Base-by-base conservation (phyloP, 1,140 invertebrate genomes). In the Rhagoletis pomonella region DNA sequence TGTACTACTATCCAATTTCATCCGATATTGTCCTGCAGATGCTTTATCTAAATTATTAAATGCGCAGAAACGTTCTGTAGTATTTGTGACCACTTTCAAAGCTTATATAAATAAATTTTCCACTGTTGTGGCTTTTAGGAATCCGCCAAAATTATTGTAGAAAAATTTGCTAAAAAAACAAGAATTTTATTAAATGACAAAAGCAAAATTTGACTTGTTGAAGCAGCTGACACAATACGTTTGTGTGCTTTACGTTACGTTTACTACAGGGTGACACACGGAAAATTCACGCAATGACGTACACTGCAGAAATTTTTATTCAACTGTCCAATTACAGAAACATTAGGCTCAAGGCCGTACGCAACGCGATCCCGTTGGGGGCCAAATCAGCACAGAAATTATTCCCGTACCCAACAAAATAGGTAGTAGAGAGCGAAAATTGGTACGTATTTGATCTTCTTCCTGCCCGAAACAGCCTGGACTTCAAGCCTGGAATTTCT, bases 131-230 rank as follows among this genome's bases (percentile, higher is more conserved):
- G 50, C n/a, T 10, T 9, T 12, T 17, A 47, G 19, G 3, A 81
- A 47, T 81, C 73, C 73, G 47, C 47, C 73, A 55, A 81, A 81
- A 19, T 19, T 12, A 17, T 47, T 42, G 10, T 85, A 17, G 7
- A 62, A 85, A 86, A 62, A 86, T 60, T 62, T 65, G 10, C 17
- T 39, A 86, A 55, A 58, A 86, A 86, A 65, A 65, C 59, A 86
- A 44, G 44, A 86, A 86, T 62, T 86, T 86, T 62, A 14, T 29
- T 62, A 62, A 86, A 50, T 12, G 55, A 44, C 29, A 86, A n/a
- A 59, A 64, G 42, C 39, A 5, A 29, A 59, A 7, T n/a, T 59
- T 58, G 59, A 39, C 81, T 7, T 5, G 19, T 47, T 60, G n/a
- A 4, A 62, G 39, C 85, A 86, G 85, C 85, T 86, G 85, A 86